phyloP scores from a whole-genome alignment of 1,140 invertebrate species.

The Solen grandis region DNA sequence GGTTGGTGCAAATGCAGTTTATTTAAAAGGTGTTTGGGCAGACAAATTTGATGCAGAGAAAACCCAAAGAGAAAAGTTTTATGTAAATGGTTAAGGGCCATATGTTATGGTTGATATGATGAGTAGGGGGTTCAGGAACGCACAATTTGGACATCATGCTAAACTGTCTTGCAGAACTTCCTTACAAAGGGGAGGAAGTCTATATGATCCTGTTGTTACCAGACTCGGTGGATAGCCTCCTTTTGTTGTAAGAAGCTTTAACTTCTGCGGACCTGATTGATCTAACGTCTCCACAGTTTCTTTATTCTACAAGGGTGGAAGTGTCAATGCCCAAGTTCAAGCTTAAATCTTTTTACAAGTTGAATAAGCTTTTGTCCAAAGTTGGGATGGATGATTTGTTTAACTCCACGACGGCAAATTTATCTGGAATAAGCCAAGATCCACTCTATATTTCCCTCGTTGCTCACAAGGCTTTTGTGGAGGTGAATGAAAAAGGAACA shows the following conservation, averaged over 20 bases:
- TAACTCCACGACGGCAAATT: slow-evolving; percentile 24
- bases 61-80: slow-evolving; percentile 82
- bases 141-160: slow-evolving; percentile 85
- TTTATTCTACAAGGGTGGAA: slow-evolving; percentile 50
- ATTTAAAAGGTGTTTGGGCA: slow-evolving; percentile 90
- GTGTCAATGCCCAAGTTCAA: slow-evolving; percentile 86
- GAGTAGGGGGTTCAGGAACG: slow-evolving; percentile 66
- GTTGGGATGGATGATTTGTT: slow-evolving; percentile 83
- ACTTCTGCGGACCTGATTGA: slow-evolving; percentile 80
- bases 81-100: slow-evolving; percentile 24
- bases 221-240: slow-evolving; percentile 70
- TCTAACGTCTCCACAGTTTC: background rate
- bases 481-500: slow-evolving; percentile 80
- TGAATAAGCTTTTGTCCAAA: slow-evolving; percentile 77
- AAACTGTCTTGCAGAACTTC: slow-evolving; percentile 87
- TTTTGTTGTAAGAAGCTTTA: slow-evolving; percentile 82
- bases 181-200: slow-evolving; percentile 85
- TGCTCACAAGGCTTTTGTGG: slow-evolving; percentile 82
- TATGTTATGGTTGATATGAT: slow-evolving; percentile 77
- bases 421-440: slow-evolving; percentile 70
- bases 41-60: slow-evolving; percentile 84
- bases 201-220: slow-evolving; percentile 90
- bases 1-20: slow-evolving; percentile 89
- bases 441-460: slow-evolving; percentile 72
- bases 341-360: slow-evolving; percentile 83